Base-by-base conservation (phyloP, 2,113 vertebrate genomes). In the Tachycineta bicolor region DNA sequence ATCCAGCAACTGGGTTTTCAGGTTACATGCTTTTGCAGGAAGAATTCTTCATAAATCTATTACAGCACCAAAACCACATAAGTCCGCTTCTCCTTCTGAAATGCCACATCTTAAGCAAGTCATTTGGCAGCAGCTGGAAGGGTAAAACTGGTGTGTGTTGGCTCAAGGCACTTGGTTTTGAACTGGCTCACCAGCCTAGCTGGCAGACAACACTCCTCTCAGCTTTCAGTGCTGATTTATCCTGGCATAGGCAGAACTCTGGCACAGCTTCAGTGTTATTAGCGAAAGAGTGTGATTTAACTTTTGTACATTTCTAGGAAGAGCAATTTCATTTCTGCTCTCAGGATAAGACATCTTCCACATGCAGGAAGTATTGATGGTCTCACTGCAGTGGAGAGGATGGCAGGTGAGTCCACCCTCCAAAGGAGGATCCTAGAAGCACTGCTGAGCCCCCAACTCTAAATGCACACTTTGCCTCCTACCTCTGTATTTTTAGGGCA, bases 71-170 rank as follows among this genome's bases (percentile, higher is more conserved):
- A 95, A 91, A 26, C 50, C 63, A 83, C 71, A 22, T 22, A 87
- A 73, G 63, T 74, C 63, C 80, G 33, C 29, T 83, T 70, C 91
- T 89, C 34, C 55, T 13, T 46, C 63, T 77, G 75, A 73, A 96
- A 90, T 17, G 28, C 89, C 77, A 63, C 60, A 91, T 83, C 78
- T 89, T 93, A 96, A 96, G 76, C 77, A 69, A 93, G 55, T 70
- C 24, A n/a, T 39, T 59, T 93, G 79, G 89, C 87, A 93, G 84
- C 43, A 29, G 50, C 9, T 56, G 52, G 58, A 59, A 74, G 65
- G 63, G 74, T 50, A 79, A 63, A 83, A 46, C 41, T 24, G 71
- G 83, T 46, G 74, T 24, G 55, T 0, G 14, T 33, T 87, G 62
- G 65, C 68, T 90, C 39, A 50, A 50, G 47, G 64, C 29, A 39